Evolutionary conservation across 1,140 invertebrate genomes (phyloP).

Genomic region (Drosophila lacertosa): DNA sequence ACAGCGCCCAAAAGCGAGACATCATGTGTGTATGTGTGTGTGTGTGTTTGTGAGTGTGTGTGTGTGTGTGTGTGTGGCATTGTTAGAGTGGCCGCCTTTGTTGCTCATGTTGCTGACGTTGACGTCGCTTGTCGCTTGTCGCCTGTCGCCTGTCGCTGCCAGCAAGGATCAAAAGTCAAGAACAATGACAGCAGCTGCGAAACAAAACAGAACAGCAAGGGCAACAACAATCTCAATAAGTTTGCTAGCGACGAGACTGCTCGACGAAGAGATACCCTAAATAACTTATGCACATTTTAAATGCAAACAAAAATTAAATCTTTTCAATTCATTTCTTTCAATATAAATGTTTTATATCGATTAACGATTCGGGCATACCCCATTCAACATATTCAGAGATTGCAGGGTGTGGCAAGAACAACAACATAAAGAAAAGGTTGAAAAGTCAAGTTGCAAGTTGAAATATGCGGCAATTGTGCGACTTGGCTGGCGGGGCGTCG

Average conservation of each 20-base stretch:
- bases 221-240: constrained; percentile 6
- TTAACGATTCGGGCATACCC: too few species aligned
- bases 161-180: constrained; percentile 78
- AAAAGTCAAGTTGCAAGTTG: constrained; percentile 81
- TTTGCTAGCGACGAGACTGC: too few species aligned
- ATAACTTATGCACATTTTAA: too few species aligned
- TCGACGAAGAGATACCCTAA: too few species aligned
- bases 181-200: constrained; percentile 71
- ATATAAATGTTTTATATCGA: too few species aligned
- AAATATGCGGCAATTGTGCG: constrained; percentile 77
- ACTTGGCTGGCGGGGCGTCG: constrained; percentile 30
- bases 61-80: constrained; percentile 35
- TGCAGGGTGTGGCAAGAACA: not conserved
- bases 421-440: constrained; percentile 43
- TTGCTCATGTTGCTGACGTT: constrained; percentile 78
- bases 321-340: too few species aligned
- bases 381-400: too few species aligned
- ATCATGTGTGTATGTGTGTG: constrained; percentile 17
- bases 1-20: constrained; percentile 30
- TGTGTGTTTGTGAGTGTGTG: constrained; percentile 19
- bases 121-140: constrained; percentile 65
- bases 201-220: constrained; percentile 37
- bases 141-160: constrained; percentile 73
- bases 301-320: too few species aligned
- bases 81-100: constrained; percentile 52